Conservation (phyloP, 1,140 invertebrate species). For the Tetramorium simillimum region DNA sequence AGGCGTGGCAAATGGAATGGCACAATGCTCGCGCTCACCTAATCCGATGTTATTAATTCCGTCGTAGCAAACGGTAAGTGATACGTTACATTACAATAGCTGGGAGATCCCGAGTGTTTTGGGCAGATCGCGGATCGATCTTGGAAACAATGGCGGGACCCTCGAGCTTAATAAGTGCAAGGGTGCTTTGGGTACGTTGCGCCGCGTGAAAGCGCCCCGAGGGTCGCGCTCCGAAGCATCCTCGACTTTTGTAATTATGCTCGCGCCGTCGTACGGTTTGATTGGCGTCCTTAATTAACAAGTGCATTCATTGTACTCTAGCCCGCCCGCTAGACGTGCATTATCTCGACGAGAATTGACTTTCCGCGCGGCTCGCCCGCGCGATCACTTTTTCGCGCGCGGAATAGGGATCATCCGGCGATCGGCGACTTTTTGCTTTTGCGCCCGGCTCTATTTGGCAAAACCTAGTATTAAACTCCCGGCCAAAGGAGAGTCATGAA, state of each 20-base stretch:
- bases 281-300: constrained; percentile 68
- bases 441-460: constrained; percentile 23
- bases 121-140: constrained; percentile 46
- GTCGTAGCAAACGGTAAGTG: background rate
- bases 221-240: constrained; percentile 52
- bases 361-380: background rate
- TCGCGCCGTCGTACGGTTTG: constrained; percentile 34
- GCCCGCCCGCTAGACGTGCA: constrained; percentile 1
- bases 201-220: constrained; percentile 47
- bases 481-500: constrained; percentile 45
- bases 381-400: background rate
- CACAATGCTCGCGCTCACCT: background rate
- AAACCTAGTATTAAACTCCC: constrained; percentile 56
- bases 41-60: background rate
- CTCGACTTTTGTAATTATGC: constrained; percentile 66
- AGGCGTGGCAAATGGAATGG: background rate
- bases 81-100: background rate
- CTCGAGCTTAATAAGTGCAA: constrained; percentile 45
- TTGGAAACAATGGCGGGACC: constrained; percentile 9
- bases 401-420: background rate
- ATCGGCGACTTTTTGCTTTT: background rate
- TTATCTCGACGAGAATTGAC: constrained; percentile 16
- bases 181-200: constrained; percentile 40
- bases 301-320: constrained; percentile 22
- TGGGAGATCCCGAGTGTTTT: constrained; percentile 16